phyloP scores from a whole-genome alignment of 2,888 invertebrate genomes.

The Sinhomidia bicolor region DNA sequence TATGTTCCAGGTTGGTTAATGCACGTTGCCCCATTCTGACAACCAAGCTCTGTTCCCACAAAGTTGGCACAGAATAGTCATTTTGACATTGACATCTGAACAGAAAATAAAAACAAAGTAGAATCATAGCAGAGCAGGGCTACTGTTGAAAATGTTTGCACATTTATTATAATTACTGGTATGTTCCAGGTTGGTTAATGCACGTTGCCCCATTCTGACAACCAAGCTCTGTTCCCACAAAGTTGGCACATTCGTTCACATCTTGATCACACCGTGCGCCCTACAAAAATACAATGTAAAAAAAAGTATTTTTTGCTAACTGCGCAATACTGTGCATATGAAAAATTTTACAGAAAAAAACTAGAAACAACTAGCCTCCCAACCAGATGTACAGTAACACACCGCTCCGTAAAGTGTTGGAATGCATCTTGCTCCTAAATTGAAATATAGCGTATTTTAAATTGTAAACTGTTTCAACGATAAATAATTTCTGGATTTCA shows the following conservation, averaged over 20 bases:
- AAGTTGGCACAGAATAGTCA: slow-evolving; percentile 90
- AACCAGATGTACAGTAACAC: slow-evolving; percentile 77
- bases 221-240: slow-evolving; percentile 91
- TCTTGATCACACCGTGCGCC: slow-evolving; percentile 83
- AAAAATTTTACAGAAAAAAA: too few species aligned
- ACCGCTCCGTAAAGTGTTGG: slow-evolving; percentile 77
- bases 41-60: slow-evolving; percentile 92
- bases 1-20: slow-evolving; percentile 90
- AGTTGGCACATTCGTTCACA: slow-evolving; percentile 93
- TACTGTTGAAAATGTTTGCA: too few species aligned
- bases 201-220: slow-evolving; percentile 96
- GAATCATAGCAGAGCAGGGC: too few species aligned
- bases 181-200: slow-evolving; percentile 89
- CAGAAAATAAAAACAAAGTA: neutral
- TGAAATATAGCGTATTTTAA: too few species aligned
- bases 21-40: slow-evolving; percentile 95
- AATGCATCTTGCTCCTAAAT: slow-evolving; percentile 81
- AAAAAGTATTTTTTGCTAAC: too few species aligned
- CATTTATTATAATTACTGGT: slow-evolving; percentile 86
- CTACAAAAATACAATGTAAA: too few species aligned
- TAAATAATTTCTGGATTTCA: too few species aligned
- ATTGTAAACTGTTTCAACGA: too few species aligned
- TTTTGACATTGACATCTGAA: slow-evolving; percentile 90
- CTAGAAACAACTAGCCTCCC: slow-evolving; percentile 80
- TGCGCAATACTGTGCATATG: too few species aligned